A percentile compares a stretch with the other conserved stretches of the same genome.
phyloP scores from a whole-genome alignment of 2,888 invertebrate genomes.

The Brachynemurus nebulosus region DNA sequence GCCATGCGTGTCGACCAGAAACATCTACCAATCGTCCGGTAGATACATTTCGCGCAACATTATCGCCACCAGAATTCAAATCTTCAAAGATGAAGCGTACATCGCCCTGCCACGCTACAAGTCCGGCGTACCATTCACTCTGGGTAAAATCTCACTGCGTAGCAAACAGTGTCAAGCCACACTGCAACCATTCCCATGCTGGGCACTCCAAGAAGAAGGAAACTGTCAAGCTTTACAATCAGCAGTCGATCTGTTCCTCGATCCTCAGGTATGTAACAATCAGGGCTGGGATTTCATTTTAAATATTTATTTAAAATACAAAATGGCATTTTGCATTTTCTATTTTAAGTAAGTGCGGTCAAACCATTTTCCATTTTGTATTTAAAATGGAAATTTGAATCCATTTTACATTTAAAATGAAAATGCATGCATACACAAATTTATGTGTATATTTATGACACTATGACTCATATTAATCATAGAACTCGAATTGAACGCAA shows the following conservation, averaged over 20 bases:
- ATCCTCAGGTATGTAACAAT: conserved; percentile 34
- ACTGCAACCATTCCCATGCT: conserved; percentile 49
- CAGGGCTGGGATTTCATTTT: too few relatives aligned
- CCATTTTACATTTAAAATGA: too few relatives aligned
- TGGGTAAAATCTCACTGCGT: conserved; percentile 40
- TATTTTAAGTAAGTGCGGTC: too few relatives aligned
- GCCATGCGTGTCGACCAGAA: conserved; percentile 43
- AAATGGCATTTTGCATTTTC: too few relatives aligned
- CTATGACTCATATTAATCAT: too few relatives aligned
- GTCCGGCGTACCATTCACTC: conserved; percentile 44
- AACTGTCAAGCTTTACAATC: conserved; percentile 55
- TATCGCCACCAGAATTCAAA: conserved; percentile 45
- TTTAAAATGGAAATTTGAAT: too few relatives aligned
- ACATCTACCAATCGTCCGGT: conserved; percentile 40
- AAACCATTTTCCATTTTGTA: too few relatives aligned
- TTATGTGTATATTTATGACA: too few relatives aligned
- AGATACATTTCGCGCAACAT: conserved; percentile 43
- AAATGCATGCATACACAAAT: too few relatives aligned
- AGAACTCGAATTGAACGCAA: too few relatives aligned
- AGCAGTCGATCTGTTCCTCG: conserved; percentile 48
- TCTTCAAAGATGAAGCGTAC: conserved; percentile 40
- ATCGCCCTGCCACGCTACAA: conserved; percentile 45
- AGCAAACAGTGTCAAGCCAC: conserved; percentile 34
- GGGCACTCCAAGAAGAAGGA: conserved; percentile 56
- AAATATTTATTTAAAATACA: too few relatives aligned